Percentiles rank a stretch among this genome's conserved stretches.
Evolutionary conservation across 2,888 invertebrate genomes (phyloP).

Genomic region (Sturmia bella): DNA sequence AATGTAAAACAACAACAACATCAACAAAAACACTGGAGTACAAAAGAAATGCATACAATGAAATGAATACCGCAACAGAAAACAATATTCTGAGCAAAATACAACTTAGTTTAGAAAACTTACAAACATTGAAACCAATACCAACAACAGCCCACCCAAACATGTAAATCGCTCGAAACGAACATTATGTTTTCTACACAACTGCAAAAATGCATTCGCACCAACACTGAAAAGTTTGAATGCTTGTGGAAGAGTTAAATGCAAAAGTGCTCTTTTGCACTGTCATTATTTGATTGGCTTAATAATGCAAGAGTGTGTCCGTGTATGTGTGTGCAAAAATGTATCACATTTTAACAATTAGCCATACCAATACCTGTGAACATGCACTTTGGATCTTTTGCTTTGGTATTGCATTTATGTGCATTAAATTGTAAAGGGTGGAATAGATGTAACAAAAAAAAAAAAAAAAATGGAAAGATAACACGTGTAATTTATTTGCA

Average conservation of each 20-base stretch:
- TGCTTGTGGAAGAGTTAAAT: neutral
- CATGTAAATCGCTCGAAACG: neutral
- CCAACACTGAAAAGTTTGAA: neutral
- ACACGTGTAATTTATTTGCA: slow-evolving; percentile 54
- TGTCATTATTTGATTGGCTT: slow-evolving; percentile 7
- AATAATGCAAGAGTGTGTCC: neutral
- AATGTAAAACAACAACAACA: slow-evolving; percentile 57
- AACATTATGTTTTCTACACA: neutral
- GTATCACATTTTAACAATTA: slow-evolving; percentile 53
- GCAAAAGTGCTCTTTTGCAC: slow-evolving; percentile 7
- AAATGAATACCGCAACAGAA: slow-evolving; percentile 22
- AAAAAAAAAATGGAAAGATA: neutral
- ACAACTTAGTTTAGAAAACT: slow-evolving; percentile 24
- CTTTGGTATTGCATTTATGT: neutral
- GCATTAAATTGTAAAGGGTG: slow-evolving; percentile 25
- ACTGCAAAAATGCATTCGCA: slow-evolving; percentile 29
- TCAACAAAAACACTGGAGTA: slow-evolving; percentile 51
- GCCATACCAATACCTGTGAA: slow-evolving; percentile 9
- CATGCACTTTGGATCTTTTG: neutral
- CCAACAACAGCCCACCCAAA: neutral
- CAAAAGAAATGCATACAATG: slow-evolving; percentile 6
- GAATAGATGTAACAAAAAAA: slow-evolving; percentile 6
- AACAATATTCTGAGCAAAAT: slow-evolving; percentile 35
- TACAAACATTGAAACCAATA: slow-evolving; percentile 4
- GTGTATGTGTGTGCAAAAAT: slow-evolving; percentile 7